Percentiles rank a stretch among this genome's conserved stretches.
phyloP scores from a whole-genome alignment of 2,888 invertebrate species.

The Drosophila seclusa region DNA sequence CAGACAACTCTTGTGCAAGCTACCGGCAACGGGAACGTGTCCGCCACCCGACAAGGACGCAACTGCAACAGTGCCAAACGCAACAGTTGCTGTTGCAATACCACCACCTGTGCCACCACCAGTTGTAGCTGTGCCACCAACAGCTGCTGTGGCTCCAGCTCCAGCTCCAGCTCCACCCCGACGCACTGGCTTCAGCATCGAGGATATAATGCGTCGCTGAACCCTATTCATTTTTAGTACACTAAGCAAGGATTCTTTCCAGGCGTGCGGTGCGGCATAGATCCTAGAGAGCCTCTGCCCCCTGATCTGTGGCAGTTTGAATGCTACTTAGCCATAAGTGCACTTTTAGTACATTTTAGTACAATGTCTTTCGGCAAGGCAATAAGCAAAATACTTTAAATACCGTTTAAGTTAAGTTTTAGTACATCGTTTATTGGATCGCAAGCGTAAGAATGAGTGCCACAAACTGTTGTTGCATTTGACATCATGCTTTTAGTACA shows the following conservation, averaged over 20 bases:
- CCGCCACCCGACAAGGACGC: slow-evolving; percentile 78
- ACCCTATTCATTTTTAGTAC: slow-evolving; percentile 32
- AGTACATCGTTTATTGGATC: slow-evolving; percentile 18
- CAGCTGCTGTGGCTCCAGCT: slow-evolving; percentile 57
- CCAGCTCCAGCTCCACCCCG: slow-evolving; percentile 86
- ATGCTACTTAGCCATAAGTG: slow-evolving; percentile 62
- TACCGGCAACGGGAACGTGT: slow-evolving; percentile 48
- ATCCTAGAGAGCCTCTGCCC: not conserved
- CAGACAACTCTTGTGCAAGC: slow-evolving; percentile 74
- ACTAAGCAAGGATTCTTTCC: slow-evolving; percentile 22
- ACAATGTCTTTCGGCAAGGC: slow-evolving; percentile 68
- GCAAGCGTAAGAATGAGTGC: slow-evolving; percentile 29
- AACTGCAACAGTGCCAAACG: slow-evolving; percentile 20
- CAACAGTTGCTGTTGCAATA: slow-evolving; percentile 23
- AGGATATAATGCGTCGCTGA: slow-evolving; percentile 95
- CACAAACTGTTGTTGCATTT: slow-evolving; percentile 63
- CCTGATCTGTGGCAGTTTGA: slow-evolving; percentile 14
- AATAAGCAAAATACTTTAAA: slow-evolving; percentile 52
- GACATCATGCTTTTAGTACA: slow-evolving; percentile 40
- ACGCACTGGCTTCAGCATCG: slow-evolving; percentile 95
- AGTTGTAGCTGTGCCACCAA: slow-evolving; percentile 24
- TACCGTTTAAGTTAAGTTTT: slow-evolving; percentile 19
- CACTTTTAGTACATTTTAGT: slow-evolving; percentile 78
- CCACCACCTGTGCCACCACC: slow-evolving; percentile 84
- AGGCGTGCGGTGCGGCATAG: slow-evolving; percentile 4